These are phyloP conservation scores for Noctuana brunneofusca DNA, from an alignment of 2,888 invertebrate genomes.

Conservation along the genomic window DNA sequence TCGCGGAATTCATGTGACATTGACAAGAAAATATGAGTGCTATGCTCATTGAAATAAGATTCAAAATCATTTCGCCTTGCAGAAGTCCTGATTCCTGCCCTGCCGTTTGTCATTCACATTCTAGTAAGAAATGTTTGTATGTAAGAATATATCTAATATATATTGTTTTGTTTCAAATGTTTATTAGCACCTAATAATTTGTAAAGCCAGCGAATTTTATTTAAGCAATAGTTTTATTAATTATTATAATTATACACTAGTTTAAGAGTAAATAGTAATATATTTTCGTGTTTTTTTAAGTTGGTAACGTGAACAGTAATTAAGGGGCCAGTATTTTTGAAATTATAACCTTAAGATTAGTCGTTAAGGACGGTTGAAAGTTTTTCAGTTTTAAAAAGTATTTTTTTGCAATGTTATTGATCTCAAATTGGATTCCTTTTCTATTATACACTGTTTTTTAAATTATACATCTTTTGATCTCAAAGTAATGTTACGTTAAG, in stretches of 20 bases:
- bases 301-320: conserved; percentile 42
- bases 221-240: background rate
- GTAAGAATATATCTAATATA: background rate
- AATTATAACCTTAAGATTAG: conserved; percentile 45
- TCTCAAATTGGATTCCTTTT: conserved; percentile 65
- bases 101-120: too few species aligned
- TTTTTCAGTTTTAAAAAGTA: conserved; percentile 3
- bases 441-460: conserved; percentile 20
- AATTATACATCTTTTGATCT: conserved; percentile 32
- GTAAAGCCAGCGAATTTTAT: conserved; percentile 18
- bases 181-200: conserved; percentile 47
- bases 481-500: conserved; percentile 5
- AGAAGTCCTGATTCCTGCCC: too few species aligned
- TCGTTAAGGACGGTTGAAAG: conserved; percentile 14
- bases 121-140: too few species aligned
- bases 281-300: conserved; percentile 33
- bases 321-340: conserved; percentile 72
- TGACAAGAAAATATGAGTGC: too few species aligned
- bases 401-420: conserved; percentile 49
- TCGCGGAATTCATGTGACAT: too few species aligned
- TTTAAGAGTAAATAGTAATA: conserved; percentile 29
- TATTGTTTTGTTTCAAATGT: conserved; percentile 69
- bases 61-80: too few species aligned
- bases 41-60: too few species aligned
- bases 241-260: conserved; percentile 10